Conservation (phyloP, 2,797 vertebrate species). For the Diplodus puntazzo region DNA sequence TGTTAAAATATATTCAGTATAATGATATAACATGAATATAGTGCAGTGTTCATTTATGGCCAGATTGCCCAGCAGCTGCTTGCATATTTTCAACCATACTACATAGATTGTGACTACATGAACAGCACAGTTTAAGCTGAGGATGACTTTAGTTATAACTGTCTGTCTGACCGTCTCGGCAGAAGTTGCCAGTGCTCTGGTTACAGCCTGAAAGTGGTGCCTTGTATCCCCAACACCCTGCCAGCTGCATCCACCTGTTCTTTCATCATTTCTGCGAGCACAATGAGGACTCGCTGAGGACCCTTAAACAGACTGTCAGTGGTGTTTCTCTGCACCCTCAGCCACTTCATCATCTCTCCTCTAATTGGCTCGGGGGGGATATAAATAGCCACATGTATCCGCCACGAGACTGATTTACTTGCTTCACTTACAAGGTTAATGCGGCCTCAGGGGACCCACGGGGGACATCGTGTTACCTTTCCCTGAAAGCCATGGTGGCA, state of each 20-base stretch:
- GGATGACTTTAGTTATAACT: no score
- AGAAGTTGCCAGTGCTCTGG: background rate
- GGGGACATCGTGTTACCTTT: conserved; percentile 30
- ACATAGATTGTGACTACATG: background rate
- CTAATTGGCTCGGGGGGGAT: conserved; percentile 74
- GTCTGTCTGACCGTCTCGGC: background rate
- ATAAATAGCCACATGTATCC: conserved; percentile 75
- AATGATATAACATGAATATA: no score
- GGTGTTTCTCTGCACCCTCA: conserved; percentile 57
- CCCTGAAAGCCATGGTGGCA: background rate
- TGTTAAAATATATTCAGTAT: no score
- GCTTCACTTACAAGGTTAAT: conserved; percentile 78
- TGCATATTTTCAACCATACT: background rate
- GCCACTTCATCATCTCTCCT: conserved; percentile 69
- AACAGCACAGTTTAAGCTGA: background rate
- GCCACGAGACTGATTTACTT: conserved; percentile 75
- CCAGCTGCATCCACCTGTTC: conserved; percentile 39
- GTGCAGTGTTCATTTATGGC: background rate
- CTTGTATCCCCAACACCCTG: background rate
- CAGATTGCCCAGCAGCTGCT: no score
- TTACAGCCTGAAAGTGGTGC: background rate
- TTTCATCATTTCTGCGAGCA: background rate
- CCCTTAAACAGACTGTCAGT: conserved; percentile 49
- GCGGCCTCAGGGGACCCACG: conserved; percentile 44
- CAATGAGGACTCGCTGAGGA: conserved; percentile 15